These are phyloP conservation scores for Gallinago jamesoni DNA, from an alignment of 2,113 vertebrate species.

Conservation along the genomic window DNA sequence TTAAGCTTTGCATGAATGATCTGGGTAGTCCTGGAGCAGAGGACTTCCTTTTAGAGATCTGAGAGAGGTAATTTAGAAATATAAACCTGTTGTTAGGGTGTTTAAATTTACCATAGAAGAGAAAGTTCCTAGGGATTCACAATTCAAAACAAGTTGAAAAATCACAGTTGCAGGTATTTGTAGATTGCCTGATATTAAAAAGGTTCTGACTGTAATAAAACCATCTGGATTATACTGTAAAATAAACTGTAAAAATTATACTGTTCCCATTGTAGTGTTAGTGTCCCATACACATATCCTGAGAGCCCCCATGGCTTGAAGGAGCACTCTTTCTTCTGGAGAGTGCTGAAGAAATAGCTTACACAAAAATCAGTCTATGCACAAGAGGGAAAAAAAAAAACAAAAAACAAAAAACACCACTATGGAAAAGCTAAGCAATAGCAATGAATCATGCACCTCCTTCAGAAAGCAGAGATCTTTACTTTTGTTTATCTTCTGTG, in stretches of 20 bases:
- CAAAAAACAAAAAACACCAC: not conserved
- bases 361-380: not conserved
- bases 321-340: not conserved
- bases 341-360: not conserved
- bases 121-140: not conserved
- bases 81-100: not conserved
- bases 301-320: not conserved
- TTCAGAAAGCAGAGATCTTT: not conserved
- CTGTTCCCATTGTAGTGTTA: not conserved
- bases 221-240: not conserved
- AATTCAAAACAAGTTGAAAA: not conserved
- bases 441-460: not conserved
- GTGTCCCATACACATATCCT: not conserved
- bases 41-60: not conserved
- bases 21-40: not conserved
- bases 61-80: not conserved
- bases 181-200: not conserved
- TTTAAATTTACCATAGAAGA: not conserved
- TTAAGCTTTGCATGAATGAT: not conserved
- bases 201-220: not conserved
- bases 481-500: conserved; percentile 10
- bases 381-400: not conserved
- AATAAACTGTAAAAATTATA: not conserved
- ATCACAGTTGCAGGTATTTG: not conserved
- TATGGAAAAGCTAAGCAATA: not conserved